A percentile compares a stretch with the other conserved stretches of the same genome.
These are phyloP conservation scores for Osmerus mordax DNA, from an alignment of 2,113 vertebrate species.

Conservation along the genomic window DNA sequence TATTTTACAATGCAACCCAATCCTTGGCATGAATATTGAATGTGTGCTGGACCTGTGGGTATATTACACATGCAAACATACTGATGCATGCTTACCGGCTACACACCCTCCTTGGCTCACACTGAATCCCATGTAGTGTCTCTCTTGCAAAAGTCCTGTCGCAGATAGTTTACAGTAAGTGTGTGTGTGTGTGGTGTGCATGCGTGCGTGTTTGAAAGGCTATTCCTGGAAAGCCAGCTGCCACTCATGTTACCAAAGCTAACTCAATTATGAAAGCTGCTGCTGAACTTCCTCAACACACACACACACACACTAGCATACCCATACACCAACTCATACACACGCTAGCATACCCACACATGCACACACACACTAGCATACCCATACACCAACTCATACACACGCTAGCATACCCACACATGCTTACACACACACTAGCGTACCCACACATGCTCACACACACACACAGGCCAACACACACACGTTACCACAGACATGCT, in stretches of 20 bases:
- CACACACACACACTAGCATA: background rate
- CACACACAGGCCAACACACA: too few species aligned
- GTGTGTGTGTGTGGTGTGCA: background rate
- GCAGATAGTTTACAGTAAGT: constrained; percentile 7
- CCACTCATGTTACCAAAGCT: constrained; percentile 54
- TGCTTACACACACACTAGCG: background rate
- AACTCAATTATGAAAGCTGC: constrained; percentile 59
- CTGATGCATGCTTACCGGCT: background rate
- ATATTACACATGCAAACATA: background rate
- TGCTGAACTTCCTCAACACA: constrained; percentile 1
- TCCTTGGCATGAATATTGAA: background rate
- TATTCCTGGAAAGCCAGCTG: constrained; percentile 65
- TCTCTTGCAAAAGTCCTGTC: constrained; percentile 30
- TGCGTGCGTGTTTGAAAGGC: constrained; percentile 11
- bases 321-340: too few species aligned
- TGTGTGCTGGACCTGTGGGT: background rate
- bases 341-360: too few species aligned
- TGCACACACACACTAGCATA: background rate
- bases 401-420: background rate
- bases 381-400: background rate
- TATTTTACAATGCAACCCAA: background rate
- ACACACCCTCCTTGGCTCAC: background rate
- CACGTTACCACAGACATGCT: too few species aligned
- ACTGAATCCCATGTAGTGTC: background rate
- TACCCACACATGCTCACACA: background rate